Conservation (phyloP, 2,888 invertebrate species). For the Trachelus stipa region DNA sequence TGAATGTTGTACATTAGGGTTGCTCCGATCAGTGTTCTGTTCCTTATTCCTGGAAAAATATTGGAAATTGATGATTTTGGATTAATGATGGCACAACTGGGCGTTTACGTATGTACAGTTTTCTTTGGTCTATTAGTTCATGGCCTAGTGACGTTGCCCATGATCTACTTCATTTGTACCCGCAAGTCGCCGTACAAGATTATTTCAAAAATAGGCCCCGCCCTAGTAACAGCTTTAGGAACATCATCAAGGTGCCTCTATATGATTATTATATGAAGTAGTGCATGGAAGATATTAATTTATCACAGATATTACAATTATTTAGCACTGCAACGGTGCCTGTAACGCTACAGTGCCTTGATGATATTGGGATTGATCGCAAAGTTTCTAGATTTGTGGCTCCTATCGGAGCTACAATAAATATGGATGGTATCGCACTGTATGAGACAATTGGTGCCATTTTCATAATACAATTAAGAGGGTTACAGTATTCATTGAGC, state of each 20-base stretch:
- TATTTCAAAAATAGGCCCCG: conserved; percentile 86
- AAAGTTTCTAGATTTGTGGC: conserved; percentile 94
- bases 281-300: conserved; percentile 5
- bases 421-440: conserved; percentile 97
- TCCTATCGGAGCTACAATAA: conserved; percentile 97
- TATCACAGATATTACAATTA: conserved; percentile 25
- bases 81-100: conserved; percentile 85
- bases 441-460: conserved; percentile 99
- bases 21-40: conserved; percentile 88
- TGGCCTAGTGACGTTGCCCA: conserved; percentile 89
- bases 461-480: conserved; percentile 94
- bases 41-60: conserved; percentile 90
- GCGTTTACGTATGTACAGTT: conserved; percentile 92
- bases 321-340: conserved; percentile 93
- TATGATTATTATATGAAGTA: neutral
- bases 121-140: conserved; percentile 89
- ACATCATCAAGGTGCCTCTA: conserved; percentile 78
- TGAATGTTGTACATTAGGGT: conserved; percentile 71
- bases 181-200: conserved; percentile 85
- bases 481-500: conserved; percentile 84
- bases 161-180: conserved; percentile 85
- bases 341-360: conserved; percentile 92
- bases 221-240: conserved; percentile 95
- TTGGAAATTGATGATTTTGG: conserved; percentile 88
- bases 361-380: conserved; percentile 90